These are phyloP conservation scores for Falcaria lacertinaria DNA, from an alignment of 2,888 invertebrate genomes.

Conservation along the genomic window DNA sequence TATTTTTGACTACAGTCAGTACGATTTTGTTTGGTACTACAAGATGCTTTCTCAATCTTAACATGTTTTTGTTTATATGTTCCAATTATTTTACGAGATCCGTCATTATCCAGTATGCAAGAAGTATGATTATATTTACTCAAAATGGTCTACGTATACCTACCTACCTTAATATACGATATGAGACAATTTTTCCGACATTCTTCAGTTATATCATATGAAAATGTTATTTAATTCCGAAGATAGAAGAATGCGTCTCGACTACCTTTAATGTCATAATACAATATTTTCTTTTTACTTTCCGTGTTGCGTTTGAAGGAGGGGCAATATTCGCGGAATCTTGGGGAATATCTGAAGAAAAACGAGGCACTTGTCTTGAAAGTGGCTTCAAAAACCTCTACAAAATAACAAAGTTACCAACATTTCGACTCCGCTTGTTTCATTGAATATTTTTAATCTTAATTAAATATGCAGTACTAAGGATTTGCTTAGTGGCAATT, in stretches of 20 bases:
- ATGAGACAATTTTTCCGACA: slow-evolving; percentile 9
- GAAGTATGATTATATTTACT: no score
- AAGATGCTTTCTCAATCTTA: no score
- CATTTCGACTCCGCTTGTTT: slow-evolving; percentile 9
- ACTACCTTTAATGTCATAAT: slow-evolving; percentile 6
- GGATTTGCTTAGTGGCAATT: not conserved
- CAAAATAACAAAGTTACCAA: slow-evolving; percentile 14
- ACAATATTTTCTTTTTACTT: slow-evolving; percentile 3
- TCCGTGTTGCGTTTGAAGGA: not conserved
- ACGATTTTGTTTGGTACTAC: no score
- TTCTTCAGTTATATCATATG: slow-evolving; percentile 10
- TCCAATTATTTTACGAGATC: no score
- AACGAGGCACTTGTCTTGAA: slow-evolving; percentile 6
- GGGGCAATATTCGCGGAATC: not conserved
- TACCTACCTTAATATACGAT: no score
- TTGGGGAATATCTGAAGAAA: slow-evolving; percentile 5
- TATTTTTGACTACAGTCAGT: no score
- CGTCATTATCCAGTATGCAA: no score
- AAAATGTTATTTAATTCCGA: slow-evolving; percentile 14
- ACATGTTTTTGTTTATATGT: no score
- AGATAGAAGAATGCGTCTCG: slow-evolving; percentile 9
- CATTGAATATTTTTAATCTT: not conserved
- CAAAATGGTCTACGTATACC: no score
- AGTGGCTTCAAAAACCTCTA: slow-evolving; percentile 4
- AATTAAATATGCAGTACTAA: not conserved